These are phyloP conservation scores for Chymomyza procnemis DNA, from an alignment of 2,888 invertebrate species.

Conservation along the genomic window DNA sequence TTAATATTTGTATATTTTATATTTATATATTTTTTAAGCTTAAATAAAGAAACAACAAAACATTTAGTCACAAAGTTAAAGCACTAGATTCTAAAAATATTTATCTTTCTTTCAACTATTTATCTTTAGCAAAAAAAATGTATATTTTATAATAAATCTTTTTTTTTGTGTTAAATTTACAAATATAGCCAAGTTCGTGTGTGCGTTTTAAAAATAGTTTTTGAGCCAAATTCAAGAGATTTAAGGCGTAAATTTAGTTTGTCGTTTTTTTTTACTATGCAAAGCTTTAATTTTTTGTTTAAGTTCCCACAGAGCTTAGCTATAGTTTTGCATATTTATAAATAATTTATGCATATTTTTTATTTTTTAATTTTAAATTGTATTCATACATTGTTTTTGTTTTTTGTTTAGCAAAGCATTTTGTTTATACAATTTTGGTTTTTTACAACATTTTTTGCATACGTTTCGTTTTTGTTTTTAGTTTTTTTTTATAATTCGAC, in stretches of 20 bases:
- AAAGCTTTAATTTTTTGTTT: not conserved
- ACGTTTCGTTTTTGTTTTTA: constrained; percentile 13
- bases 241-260: not conserved
- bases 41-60: constrained; percentile 52
- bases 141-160: not conserved
- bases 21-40: constrained; percentile 40
- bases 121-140: constrained; percentile 33
- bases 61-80: constrained; percentile 41
- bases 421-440: constrained; percentile 46
- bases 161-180: constrained; percentile 16
- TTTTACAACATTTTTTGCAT: constrained; percentile 8
- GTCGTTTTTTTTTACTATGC: constrained; percentile 1
- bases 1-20: constrained; percentile 36
- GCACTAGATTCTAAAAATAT: constrained; percentile 38
- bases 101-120: constrained; percentile 16
- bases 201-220: not conserved
- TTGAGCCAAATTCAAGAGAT: not conserved
- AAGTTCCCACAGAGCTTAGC: not conserved
- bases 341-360: not conserved
- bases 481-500: constrained; percentile 59
- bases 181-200: constrained; percentile 14
- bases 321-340: not conserved
- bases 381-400: not conserved
- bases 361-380: not conserved
- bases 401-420: constrained; percentile 29